Evolutionary conservation across 2,888 invertebrate species (phyloP), one percentile per base, ranked within the genome.

Genomic region (Thera obeliscata): DNA sequence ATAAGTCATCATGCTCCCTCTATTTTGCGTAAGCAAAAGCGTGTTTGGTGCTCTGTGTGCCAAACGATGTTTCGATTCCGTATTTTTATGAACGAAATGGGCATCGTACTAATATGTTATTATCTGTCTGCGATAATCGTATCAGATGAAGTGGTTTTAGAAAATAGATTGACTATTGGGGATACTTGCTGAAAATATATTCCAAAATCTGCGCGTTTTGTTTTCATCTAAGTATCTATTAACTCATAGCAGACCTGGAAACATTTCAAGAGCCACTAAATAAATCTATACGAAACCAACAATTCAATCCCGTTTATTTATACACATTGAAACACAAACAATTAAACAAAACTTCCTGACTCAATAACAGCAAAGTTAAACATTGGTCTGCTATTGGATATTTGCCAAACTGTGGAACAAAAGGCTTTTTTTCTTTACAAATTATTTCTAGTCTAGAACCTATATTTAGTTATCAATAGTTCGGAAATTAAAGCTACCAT

Each of bases 61-160:
- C 90, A 90, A 86, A 78, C 80, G 81, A 83, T 69, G 63, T 67
- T 78, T 75, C 74, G 72, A 74, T 71, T 73, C 70, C 72, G 75
- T 74, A 78, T 80, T 82, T 80, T 76, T 76, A 75, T 79, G 76
- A 72, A 76, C 71, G 71, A 77, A 79, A 78, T 77, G 67, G 74
- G 74, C 71, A 79, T 22, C 22, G 22, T 74, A 70, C 38, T 52
- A 65, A 58, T 9, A 63, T 66, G 60, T 33, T 9, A 33, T 8
- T 33, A 66, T 56, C 56, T 35, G 56, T 63, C 62, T 52, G 59
- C 56, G 46, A n/a, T 46, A 48, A 56, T 61, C 58, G 56, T 63
- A 63, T 62, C 50, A 59, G 41, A 56, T 36, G 33, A 43, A 67
- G 36, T 52, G 3, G n/a, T 12, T 50, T 57, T 50, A 3, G 38